Evolutionary conservation across 2,888 invertebrate genomes (phyloP).

Genomic region (Camponotus fellah): DNA sequence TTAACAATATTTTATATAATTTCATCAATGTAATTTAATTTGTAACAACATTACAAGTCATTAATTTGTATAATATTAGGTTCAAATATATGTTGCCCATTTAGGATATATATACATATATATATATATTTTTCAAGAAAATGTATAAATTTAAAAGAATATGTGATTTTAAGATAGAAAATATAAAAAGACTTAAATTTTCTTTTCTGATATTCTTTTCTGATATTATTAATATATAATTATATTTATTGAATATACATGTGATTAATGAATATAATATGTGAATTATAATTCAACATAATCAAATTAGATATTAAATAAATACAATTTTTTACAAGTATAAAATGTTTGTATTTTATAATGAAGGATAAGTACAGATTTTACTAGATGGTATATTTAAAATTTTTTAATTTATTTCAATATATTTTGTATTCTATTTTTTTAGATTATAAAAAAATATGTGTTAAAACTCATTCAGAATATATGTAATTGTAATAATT

Average conservation of each 20-base stretch:
- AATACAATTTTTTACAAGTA: conserved; percentile 9
- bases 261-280: neutral
- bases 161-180: neutral
- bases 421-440: neutral
- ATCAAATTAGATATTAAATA: neutral
- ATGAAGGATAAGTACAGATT: neutral
- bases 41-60: neutral
- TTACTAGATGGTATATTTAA: neutral
- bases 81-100: neutral
- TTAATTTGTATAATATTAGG: neutral
- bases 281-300: neutral
- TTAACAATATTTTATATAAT: neutral
- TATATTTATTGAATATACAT: conserved; percentile 12
- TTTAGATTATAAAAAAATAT: neutral
- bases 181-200: neutral
- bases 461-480: too few relatives aligned
- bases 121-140: neutral
- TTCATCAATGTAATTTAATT: neutral
- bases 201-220: neutral
- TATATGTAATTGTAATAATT: too few relatives aligned
- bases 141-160: neutral
- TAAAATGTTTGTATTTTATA: neutral
- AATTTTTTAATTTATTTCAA: neutral
- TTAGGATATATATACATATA: neutral
- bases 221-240: neutral